phyloP scores from a whole-genome alignment of 92 coral and sea anemone genomes.

The Micromussa lordhowensis region DNA sequence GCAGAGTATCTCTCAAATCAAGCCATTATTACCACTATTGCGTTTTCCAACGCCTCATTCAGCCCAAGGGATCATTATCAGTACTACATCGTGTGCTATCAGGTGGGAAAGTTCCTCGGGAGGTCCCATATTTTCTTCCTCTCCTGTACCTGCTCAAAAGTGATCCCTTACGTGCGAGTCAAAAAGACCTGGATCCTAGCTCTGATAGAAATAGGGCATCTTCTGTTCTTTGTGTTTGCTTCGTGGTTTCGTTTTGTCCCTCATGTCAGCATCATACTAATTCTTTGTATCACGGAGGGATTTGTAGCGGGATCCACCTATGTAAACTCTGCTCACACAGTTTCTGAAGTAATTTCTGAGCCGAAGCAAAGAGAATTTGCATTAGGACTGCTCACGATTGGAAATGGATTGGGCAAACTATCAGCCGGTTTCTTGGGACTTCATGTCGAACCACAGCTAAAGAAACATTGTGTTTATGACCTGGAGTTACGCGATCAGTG shows the following conservation, averaged over 20 bases:
- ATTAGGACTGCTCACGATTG: conserved; percentile 78
- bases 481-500: conserved; percentile 66
- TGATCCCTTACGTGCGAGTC: conserved; percentile 70
- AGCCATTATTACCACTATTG: conserved; percentile 78
- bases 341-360: conserved; percentile 64
- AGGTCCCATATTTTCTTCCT: conserved; percentile 80
- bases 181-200: conserved; percentile 83
- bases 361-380: conserved; percentile 74
- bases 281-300: conserved; percentile 78
- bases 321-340: conserved; percentile 80
- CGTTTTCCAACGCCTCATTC: conserved; percentile 73
- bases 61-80: conserved; percentile 88
- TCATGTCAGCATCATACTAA: conserved; percentile 67
- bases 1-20: conserved; percentile 89
- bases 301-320: conserved; percentile 85
- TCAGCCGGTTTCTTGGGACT: conserved; percentile 77
- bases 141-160: conserved; percentile 62
- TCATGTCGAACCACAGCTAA: conserved; percentile 70
- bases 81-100: conserved; percentile 81
- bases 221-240: conserved; percentile 56
- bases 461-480: conserved; percentile 69
- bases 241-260: conserved; percentile 83
- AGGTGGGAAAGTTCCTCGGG: conserved; percentile 83
- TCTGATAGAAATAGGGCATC: conserved; percentile 59
- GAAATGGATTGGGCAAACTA: conserved; percentile 81